Evolutionary conservation across 2,888 invertebrate genomes (phyloP), one percentile per base, ranked within the genome.

Genomic region (Sclerodermus sp.): DNA sequence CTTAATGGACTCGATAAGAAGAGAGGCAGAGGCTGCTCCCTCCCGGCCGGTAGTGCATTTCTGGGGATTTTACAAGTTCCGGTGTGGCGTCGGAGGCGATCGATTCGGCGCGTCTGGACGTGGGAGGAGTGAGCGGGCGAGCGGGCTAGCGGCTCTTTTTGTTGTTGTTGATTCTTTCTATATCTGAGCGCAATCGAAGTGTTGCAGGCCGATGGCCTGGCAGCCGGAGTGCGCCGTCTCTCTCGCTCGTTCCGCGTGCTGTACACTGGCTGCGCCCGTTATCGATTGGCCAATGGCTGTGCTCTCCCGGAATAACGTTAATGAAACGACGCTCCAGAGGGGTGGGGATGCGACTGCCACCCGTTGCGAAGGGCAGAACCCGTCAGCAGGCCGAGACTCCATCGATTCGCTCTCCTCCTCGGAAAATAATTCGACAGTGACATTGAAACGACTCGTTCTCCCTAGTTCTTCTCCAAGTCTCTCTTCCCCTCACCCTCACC

Each of bases 401-500:
- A 23, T 23, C 23, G 23, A 23, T 23, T 23, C 17, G 39, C 12
- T 10, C 34, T 14, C 34, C 14, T 14, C 34, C 34, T 42, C 39
- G 47, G 48, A 47, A 42, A 47, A 49, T 47, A 42, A 45, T 54
- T 23, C 51, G 44, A 41, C 46, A 50, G 48, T 56, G 46, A 47
- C 57, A 57, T 50, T 55, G 55, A 56, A 56, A 53, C 40, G 44
- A 36, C 38, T 45, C 50, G 38, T 32, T 47, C 53, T 44, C 53
- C 40, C 47, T 44, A 38, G 47, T 38, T 31, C 43, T 47, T 45
- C 39, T 36, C 45, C 48, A 37, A 42, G 38, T 41, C 47, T 42
- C 51, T 41, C 31, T 31, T 42, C 29, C 32, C 23, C 47, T 13
- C 43, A 18, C 29, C 40, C 40, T 17, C 47, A 37, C 15, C 34